Percentiles rank a stretch among this genome's conserved stretches.
Evolutionary conservation across 1,140 invertebrate genomes (phyloP).

Genomic region (Eciton burchellii): DNA sequence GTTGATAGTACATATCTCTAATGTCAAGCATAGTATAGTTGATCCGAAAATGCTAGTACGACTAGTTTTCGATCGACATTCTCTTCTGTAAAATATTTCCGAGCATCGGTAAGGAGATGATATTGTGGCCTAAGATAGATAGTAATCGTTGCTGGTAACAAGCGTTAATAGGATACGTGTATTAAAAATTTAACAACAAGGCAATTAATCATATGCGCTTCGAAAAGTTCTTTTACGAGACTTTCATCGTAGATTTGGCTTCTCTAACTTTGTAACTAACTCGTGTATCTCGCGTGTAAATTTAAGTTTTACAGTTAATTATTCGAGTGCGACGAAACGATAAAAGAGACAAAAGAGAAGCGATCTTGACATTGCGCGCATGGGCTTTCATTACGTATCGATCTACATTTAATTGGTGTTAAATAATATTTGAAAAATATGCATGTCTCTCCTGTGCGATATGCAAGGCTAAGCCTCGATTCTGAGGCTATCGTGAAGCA

Average conservation of each 20-base stretch:
- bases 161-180: slow-evolving; percentile 33
- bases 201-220: slow-evolving; percentile 29
- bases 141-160: slow-evolving; percentile 7
- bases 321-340: slow-evolving; percentile 18
- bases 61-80: slow-evolving; percentile 12
- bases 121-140: slow-evolving; percentile 44
- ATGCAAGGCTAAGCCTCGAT: too few species aligned
- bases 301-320: slow-evolving; percentile 31
- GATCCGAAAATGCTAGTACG: slow-evolving; percentile 19
- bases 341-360: slow-evolving; percentile 7
- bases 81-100: slow-evolving; percentile 41
- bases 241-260: slow-evolving; percentile 23
- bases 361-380: background rate
- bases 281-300: slow-evolving; percentile 10
- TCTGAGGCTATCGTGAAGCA: slow-evolving; percentile 41
- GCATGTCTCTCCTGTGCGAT: background rate
- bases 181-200: slow-evolving; percentile 33
- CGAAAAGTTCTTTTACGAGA: slow-evolving; percentile 34
- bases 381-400: background rate
- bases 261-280: slow-evolving; percentile 35
- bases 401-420: slow-evolving; percentile 21
- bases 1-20: slow-evolving; percentile 36
- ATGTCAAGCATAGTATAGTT: slow-evolving; percentile 18
- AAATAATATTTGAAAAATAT: background rate
- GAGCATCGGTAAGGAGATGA: background rate